These are phyloP conservation scores for Corythornis cristatus DNA, from an alignment of 2,113 vertebrate genomes.

Conservation along the genomic window DNA sequence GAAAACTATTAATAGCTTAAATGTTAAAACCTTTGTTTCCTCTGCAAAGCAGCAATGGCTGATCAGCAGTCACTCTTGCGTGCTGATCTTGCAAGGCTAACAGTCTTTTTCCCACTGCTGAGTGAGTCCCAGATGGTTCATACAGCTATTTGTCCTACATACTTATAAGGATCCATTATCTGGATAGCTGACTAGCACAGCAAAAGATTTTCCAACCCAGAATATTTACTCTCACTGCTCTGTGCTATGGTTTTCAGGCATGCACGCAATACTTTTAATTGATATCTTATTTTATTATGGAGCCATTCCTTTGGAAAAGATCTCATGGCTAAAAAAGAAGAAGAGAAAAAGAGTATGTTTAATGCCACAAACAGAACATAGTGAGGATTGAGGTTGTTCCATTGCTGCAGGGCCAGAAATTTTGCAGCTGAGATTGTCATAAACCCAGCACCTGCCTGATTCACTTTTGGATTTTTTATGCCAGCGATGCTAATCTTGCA, in stretches of 20 bases:
- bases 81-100: slow-evolving; percentile 39
- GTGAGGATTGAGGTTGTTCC: neutral
- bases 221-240: neutral
- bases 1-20: slow-evolving; percentile 3
- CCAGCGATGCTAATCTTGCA: neutral
- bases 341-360: neutral
- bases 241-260: neutral
- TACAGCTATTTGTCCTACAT: slow-evolving; percentile 52
- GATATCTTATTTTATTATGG: neutral
- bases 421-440: neutral
- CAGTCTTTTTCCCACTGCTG: slow-evolving; percentile 5
- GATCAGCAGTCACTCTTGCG: neutral
- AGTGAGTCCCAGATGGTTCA: slow-evolving; percentile 52
- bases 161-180: slow-evolving; percentile 31
- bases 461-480: neutral
- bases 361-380: neutral
- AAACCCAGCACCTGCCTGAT: neutral
- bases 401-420: neutral
- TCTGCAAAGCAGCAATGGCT: neutral
- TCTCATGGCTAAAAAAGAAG: neutral
- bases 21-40: neutral
- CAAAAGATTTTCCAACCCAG: neutral
- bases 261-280: neutral
- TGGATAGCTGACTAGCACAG: neutral
- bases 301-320: neutral